Evolutionary conservation across 2,113 vertebrate genomes (phyloP).

Genomic region (Rhombomys opimus): DNA sequence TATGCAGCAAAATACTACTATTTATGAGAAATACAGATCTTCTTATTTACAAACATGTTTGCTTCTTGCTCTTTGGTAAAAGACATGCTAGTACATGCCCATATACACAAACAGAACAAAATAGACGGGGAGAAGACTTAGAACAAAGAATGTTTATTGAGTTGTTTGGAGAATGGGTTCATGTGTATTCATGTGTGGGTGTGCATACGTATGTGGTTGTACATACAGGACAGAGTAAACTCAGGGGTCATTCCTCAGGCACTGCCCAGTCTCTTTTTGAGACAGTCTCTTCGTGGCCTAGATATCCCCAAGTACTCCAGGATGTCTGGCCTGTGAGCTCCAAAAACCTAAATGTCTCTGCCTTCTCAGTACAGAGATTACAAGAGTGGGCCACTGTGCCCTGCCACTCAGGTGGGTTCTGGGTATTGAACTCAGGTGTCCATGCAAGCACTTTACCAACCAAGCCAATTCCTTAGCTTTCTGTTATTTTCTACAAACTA

Average conservation of each 20-base stretch:
- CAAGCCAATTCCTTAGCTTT: neutral
- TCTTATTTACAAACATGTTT: neutral
- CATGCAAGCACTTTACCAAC: neutral
- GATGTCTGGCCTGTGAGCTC: neutral
- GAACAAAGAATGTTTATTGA: neutral
- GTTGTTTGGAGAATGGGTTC: neutral
- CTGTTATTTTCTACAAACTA: neutral
- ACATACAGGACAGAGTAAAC: neutral
- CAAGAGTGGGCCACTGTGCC: neutral
- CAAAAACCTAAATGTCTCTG: neutral
- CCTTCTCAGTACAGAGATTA: neutral
- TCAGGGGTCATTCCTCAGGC: neutral
- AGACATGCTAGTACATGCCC: neutral
- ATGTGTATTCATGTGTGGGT: neutral
- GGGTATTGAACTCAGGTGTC: neutral
- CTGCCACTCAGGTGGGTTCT: neutral
- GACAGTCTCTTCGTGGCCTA: neutral
- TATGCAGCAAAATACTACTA: neutral
- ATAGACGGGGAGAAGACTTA: neutral
- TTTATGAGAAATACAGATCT: neutral
- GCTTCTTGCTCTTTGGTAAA: neutral
- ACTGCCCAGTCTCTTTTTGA: neutral
- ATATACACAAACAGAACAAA: neutral
- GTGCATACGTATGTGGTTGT: neutral
- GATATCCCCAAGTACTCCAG: neutral